Conservation (phyloP, 2,888 invertebrate species). For the Anagyrus pseudococci region DNA sequence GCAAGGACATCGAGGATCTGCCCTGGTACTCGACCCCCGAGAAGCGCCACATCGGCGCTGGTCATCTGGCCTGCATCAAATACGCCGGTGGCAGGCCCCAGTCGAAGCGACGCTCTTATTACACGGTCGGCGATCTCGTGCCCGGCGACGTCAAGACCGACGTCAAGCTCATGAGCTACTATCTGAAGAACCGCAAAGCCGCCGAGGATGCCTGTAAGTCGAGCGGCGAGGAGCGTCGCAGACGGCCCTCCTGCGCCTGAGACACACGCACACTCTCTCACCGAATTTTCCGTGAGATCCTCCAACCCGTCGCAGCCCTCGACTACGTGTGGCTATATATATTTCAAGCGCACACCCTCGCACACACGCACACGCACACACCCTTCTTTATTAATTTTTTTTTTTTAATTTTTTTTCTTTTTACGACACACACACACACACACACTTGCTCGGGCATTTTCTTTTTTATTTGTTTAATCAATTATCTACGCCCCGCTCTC, state of each 20-base stretch:
- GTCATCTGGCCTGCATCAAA: slow-evolving; percentile 83
- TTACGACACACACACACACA: too few species aligned
- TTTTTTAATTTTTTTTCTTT: slow-evolving; percentile 4
- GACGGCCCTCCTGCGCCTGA: slow-evolving; percentile 2
- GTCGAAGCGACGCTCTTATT: slow-evolving; percentile 76
- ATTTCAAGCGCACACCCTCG: too few species aligned
- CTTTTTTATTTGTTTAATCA: too few species aligned
- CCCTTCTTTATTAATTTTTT: background rate
- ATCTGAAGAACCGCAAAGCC: slow-evolving; percentile 80
- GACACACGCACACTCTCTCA: background rate
- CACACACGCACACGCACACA: background rate
- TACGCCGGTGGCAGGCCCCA: slow-evolving; percentile 84
- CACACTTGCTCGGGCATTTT: too few species aligned
- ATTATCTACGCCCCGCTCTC: too few species aligned
- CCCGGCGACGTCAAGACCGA: slow-evolving; percentile 78
- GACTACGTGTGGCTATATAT: too few species aligned
- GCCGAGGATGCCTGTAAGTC: slow-evolving; percentile 64
- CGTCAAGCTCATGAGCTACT: slow-evolving; percentile 86
- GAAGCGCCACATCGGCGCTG: slow-evolving; percentile 67
- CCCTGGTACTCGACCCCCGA: slow-evolving; percentile 72
- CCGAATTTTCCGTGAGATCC: too few species aligned
- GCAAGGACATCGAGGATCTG: slow-evolving; percentile 68
- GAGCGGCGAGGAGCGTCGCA: slow-evolving; percentile 5
- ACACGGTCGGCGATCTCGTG: slow-evolving; percentile 69
- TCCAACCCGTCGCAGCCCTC: too few species aligned